phyloP scores from a whole-genome alignment of 2,113 vertebrate species.

The Sorex fumeus region DNA sequence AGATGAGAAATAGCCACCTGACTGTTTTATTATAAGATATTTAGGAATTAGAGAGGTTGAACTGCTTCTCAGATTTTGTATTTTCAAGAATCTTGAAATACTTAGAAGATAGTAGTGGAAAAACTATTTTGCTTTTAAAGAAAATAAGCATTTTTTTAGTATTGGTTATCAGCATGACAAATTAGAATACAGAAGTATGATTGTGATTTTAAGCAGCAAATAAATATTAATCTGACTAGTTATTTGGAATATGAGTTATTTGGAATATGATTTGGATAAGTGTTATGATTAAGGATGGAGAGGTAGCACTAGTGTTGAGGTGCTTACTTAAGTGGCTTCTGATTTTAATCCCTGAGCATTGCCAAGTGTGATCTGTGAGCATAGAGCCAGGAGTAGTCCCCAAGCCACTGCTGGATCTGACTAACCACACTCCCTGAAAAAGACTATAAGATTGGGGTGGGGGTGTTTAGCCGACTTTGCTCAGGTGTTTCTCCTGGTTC shows the following conservation, averaged over 20 bases:
- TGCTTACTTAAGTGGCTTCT: no score
- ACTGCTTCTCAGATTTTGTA: neutral
- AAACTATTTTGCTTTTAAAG: constrained; percentile 34
- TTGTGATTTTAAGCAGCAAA: constrained; percentile 31
- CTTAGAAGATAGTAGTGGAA: constrained; percentile 27
- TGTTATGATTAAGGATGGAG: constrained; percentile 15
- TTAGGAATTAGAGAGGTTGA: constrained; percentile 8
- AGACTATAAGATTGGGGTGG: no score
- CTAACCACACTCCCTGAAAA: no score
- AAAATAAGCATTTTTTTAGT: constrained; percentile 30
- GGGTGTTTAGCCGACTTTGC: no score
- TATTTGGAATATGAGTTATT: constrained; percentile 27
- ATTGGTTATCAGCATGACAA: neutral
- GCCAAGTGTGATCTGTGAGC: no score
- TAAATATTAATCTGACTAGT: neutral
- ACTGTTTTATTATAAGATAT: neutral
- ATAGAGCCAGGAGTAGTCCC: no score
- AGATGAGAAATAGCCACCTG: neutral
- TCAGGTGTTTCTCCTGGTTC: no score
- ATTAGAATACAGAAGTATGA: neutral
- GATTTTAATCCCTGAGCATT: no score
- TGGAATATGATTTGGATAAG: neutral
- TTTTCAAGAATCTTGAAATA: constrained; percentile 22
- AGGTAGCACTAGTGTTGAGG: no score
- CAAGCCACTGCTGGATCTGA: no score